phyloP scores from a whole-genome alignment of 2,797 vertebrate genomes.

The Geotria australis region DNA sequence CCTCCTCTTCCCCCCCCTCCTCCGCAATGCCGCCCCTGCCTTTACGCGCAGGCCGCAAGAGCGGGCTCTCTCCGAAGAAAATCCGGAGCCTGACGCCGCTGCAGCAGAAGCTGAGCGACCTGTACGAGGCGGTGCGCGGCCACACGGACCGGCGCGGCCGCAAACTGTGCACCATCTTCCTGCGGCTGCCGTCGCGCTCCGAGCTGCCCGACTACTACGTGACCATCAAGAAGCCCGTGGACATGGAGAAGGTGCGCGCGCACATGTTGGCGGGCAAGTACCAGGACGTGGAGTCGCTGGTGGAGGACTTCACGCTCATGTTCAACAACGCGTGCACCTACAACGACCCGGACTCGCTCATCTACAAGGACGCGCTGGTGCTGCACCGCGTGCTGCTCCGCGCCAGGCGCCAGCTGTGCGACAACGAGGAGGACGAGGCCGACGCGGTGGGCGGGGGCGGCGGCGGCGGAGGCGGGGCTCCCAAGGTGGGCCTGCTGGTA shows the following conservation, averaged over 20 bases:
- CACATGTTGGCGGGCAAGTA: slow-evolving; percentile 96
- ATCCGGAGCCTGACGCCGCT: slow-evolving; percentile 86
- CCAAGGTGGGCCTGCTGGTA: slow-evolving; percentile 66
- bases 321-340: slow-evolving; percentile 98
- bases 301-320: slow-evolving; percentile 91
- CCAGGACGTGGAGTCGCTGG: slow-evolving; percentile 84
- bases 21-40: no score
- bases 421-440: slow-evolving; percentile 37
- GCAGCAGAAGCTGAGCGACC: slow-evolving; percentile 84
- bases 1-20: not conserved
- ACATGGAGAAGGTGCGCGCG: slow-evolving; percentile 89
- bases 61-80: slow-evolving; percentile 66
- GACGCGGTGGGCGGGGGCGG: slow-evolving; percentile 28
- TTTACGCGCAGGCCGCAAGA: slow-evolving; percentile 49
- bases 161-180: slow-evolving; percentile 77
- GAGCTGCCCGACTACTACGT: slow-evolving; percentile 90
- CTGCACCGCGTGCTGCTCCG: slow-evolving; percentile 72
- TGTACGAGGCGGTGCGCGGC: slow-evolving; percentile 92
- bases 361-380: slow-evolving; percentile 80
- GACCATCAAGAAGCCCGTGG: slow-evolving; percentile 80
- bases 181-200: slow-evolving; percentile 70
- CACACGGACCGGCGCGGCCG: slow-evolving; percentile 79
- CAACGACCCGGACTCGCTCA: slow-evolving; percentile 83
- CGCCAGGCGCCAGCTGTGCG: slow-evolving; percentile 38
- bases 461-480: slow-evolving; percentile 4